phyloP scores from a whole-genome alignment of 2,797 vertebrate species.

The Lutjanus argentimaculatus region DNA sequence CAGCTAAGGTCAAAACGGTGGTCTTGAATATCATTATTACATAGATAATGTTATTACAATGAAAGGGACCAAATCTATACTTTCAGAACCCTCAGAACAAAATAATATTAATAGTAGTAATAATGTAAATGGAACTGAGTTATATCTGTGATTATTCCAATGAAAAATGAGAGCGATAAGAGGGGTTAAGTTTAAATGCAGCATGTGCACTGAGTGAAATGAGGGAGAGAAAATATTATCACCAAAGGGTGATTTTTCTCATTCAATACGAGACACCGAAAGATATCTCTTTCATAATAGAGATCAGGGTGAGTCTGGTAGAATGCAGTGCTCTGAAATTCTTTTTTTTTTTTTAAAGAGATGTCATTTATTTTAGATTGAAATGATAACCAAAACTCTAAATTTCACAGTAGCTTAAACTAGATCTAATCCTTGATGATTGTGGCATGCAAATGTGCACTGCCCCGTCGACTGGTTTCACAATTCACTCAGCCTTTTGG shows the following conservation, averaged over 20 bases:
- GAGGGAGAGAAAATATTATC: slow-evolving; percentile 40
- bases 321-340: slow-evolving; percentile 25
- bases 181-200: slow-evolving; percentile 33
- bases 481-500: slow-evolving; percentile 12
- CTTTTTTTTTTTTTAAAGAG: slow-evolving; percentile 11
- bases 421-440: slow-evolving; percentile 16
- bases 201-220: slow-evolving; percentile 10
- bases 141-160: slow-evolving; percentile 26
- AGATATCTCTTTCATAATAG: slow-evolving; percentile 22
- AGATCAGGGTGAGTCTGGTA: slow-evolving; percentile 21
- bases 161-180: slow-evolving; percentile 38
- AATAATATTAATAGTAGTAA: slow-evolving; percentile 21
- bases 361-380: slow-evolving; percentile 23
- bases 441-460: slow-evolving; percentile 39
- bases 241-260: slow-evolving; percentile 30
- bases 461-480: slow-evolving; percentile 10
- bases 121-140: not conserved
- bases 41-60: slow-evolving; percentile 7
- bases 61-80: slow-evolving; percentile 8
- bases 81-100: slow-evolving; percentile 10
- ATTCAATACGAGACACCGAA: slow-evolving; percentile 37
- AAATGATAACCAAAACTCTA: slow-evolving; percentile 20
- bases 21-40: slow-evolving; percentile 39
- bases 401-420: slow-evolving; percentile 9
- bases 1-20: slow-evolving; percentile 33